phyloP scores from a whole-genome alignment of 2,113 vertebrate genomes.

The Sapayoa aenigma region DNA sequence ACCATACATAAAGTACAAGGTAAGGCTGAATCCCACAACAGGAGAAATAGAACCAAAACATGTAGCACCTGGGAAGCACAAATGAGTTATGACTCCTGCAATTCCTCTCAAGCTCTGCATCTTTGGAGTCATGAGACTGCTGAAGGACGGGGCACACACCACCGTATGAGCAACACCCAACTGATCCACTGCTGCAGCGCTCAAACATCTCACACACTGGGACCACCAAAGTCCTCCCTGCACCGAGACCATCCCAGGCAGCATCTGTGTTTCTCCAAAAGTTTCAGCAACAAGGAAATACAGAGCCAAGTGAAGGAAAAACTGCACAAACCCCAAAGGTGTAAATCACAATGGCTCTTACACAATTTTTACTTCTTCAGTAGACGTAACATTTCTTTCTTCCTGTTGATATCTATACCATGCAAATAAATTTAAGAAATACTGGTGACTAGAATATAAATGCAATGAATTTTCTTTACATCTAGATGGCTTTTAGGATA shows the following conservation, averaged over 20 bases:
- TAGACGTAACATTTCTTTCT: not conserved
- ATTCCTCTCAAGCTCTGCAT: not conserved
- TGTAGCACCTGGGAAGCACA: not conserved
- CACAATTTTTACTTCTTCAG: not conserved
- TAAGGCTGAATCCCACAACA: not conserved
- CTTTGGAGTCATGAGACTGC: not conserved
- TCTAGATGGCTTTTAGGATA: not conserved
- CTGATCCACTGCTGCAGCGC: not conserved
- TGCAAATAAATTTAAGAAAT: not conserved
- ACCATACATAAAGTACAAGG: not conserved
- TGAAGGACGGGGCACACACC: not conserved
- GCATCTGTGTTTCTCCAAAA: accelerated
- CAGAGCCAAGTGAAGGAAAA: not conserved
- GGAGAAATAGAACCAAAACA: not conserved
- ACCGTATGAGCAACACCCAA: not conserved
- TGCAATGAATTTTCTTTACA: not conserved
- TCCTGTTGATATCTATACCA: not conserved
- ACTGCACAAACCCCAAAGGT: not conserved
- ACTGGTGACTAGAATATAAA: not conserved
- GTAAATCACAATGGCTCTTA: not conserved
- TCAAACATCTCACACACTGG: not conserved
- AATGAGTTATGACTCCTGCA: not conserved
- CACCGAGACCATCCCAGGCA: accelerated
- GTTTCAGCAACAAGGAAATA: not conserved
- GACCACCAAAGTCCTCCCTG: not conserved